Evolutionary conservation across 2,797 vertebrate species (phyloP).

Genomic region (Smutsia temminckii): DNA sequence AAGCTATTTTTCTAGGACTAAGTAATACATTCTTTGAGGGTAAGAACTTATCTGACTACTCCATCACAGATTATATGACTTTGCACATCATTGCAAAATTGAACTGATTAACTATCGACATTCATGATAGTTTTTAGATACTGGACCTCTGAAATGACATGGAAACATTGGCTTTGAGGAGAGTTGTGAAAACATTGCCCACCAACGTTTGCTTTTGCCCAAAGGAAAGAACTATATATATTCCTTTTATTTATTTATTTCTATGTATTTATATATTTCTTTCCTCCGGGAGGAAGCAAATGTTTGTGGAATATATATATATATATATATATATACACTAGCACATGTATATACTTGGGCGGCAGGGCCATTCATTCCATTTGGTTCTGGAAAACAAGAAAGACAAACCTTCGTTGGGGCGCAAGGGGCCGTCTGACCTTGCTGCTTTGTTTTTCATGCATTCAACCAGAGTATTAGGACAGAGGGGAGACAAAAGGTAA

Average conservation of each 20-base stretch:
- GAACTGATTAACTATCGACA: conserved; percentile 50
- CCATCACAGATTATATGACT: background rate
- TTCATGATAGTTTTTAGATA: conserved; percentile 40
- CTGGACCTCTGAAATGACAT: conserved; percentile 51
- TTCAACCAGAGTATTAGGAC: conserved; percentile 56
- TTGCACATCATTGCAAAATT: background rate
- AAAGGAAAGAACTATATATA: background rate
- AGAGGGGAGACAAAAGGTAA: conserved; percentile 81
- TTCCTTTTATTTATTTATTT: background rate
- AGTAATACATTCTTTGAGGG: background rate
- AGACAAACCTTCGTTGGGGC: background rate
- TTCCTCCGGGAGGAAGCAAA: background rate
- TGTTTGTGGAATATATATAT: background rate
- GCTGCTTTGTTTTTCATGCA: conserved; percentile 64
- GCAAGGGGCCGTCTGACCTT: conserved; percentile 3
- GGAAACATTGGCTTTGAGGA: background rate
- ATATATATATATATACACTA: background rate
- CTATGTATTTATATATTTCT: background rate
- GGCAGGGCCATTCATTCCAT: background rate
- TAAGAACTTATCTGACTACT: background rate
- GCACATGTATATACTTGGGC: too few relatives aligned
- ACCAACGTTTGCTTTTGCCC: background rate
- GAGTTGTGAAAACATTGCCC: conserved; percentile 53
- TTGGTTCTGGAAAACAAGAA: conserved; percentile 41
- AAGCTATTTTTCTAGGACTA: background rate